These are phyloP conservation scores for Craniophora ligustri DNA, from an alignment of 2,888 invertebrate genomes.

Conservation along the genomic window DNA sequence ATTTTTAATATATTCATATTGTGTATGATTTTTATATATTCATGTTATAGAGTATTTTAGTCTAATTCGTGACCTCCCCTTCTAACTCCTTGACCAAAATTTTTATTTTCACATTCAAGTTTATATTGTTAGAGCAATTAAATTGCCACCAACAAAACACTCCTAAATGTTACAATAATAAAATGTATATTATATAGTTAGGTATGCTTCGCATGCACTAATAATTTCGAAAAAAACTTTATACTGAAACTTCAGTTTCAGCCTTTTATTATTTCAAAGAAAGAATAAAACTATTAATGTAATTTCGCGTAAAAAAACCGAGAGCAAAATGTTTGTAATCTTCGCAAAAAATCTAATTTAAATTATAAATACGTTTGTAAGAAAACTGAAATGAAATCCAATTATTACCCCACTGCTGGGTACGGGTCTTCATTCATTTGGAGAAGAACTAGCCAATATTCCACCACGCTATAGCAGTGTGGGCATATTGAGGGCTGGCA, in stretches of 20 bases:
- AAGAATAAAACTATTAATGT: background rate
- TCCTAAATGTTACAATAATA: background rate
- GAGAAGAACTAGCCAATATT: too few relatives aligned
- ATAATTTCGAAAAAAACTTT: background rate
- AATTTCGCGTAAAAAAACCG: background rate
- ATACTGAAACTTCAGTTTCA: background rate
- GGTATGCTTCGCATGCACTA: background rate
- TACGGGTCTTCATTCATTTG: too few relatives aligned
- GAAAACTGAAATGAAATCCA: too few relatives aligned
- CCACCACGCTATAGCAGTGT: too few relatives aligned
- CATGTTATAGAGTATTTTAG: background rate
- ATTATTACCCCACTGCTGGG: too few relatives aligned
- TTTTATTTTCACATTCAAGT: background rate
- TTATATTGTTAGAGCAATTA: background rate
- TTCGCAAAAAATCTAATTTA: background rate
- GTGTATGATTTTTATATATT: background rate
- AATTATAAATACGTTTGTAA: background rate
- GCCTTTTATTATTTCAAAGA: too few relatives aligned
- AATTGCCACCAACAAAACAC: conserved; percentile 1
- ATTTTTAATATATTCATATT: background rate
- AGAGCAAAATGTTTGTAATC: background rate
- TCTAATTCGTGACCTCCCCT: conserved; percentile 36
- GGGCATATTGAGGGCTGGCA: too few relatives aligned
- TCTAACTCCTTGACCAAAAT: conserved; percentile 39
- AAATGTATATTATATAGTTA: too few relatives aligned